Percentiles rank a stretch among this genome's conserved stretches.
Conservation (phyloP, 2,888 invertebrate species). For the Margaritifera margaritifera region DNA sequence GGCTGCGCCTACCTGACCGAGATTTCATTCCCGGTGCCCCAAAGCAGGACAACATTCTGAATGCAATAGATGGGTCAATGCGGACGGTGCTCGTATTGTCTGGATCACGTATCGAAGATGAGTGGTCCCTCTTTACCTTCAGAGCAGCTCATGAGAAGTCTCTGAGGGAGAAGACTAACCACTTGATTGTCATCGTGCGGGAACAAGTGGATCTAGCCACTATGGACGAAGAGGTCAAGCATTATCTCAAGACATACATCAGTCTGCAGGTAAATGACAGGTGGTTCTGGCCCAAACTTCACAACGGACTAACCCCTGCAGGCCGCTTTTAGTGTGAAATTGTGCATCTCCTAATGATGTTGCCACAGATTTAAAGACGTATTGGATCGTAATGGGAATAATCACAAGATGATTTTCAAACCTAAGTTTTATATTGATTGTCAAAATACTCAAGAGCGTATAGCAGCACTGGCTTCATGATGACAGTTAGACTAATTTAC, state of each 20-base stretch:
- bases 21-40: conserved; percentile 47
- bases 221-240: conserved; percentile 30
- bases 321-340: too few relatives aligned
- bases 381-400: too few relatives aligned
- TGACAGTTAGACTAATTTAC: too few relatives aligned
- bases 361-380: too few relatives aligned
- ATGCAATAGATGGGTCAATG: conserved; percentile 28
- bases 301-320: conserved; percentile 10
- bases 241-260: conserved; percentile 37
- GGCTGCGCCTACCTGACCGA: conserved; percentile 37
- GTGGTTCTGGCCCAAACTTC: conserved; percentile 25
- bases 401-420: too few relatives aligned
- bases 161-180: conserved; percentile 39
- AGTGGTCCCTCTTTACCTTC: conserved; percentile 48
- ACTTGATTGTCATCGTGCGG: conserved; percentile 34
- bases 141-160: conserved; percentile 39
- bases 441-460: too few relatives aligned
- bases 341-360: too few relatives aligned
- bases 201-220: conserved; percentile 15
- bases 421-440: too few relatives aligned
- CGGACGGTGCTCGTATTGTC: conserved; percentile 41
- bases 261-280: conserved; percentile 23
- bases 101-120: conserved; percentile 26
- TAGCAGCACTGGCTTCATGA: too few relatives aligned
- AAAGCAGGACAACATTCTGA: conserved; percentile 44